Evolutionary conservation across 2,888 invertebrate genomes (phyloP).

Genomic region (Athalia cordata): DNA sequence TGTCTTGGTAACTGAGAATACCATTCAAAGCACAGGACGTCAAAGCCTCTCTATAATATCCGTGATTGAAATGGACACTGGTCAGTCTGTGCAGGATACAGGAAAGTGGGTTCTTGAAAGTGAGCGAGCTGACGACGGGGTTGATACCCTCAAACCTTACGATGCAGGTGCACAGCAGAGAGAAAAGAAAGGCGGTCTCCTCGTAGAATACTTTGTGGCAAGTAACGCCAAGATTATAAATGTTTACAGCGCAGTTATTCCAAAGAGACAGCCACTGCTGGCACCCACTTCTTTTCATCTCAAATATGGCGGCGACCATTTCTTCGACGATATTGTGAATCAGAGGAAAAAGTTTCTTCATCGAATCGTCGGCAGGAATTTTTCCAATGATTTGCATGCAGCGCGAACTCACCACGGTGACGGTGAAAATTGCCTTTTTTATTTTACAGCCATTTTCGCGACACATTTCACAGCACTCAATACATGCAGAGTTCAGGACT

Average conservation of each 20-base stretch:
- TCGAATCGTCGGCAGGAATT: constrained; percentile 46
- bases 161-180: constrained; percentile 56
- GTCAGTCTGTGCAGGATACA: constrained; percentile 57
- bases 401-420: constrained; percentile 49
- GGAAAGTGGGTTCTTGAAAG: constrained; percentile 47
- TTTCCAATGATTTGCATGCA: constrained; percentile 53
- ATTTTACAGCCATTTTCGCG: constrained; percentile 49
- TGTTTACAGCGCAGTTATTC: constrained; percentile 55
- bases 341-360: constrained; percentile 48
- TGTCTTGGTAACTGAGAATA: constrained; percentile 57
- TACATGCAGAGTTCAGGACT: constrained; percentile 47
- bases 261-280: constrained; percentile 59
- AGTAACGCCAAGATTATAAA: constrained; percentile 61
- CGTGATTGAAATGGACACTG: constrained; percentile 53
- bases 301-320: constrained; percentile 49
- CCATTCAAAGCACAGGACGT: constrained; percentile 60
- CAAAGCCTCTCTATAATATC: constrained; percentile 62
- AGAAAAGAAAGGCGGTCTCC: constrained; percentile 54
- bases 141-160: constrained; percentile 57
- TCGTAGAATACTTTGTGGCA: constrained; percentile 55
- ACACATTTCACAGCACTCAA: constrained; percentile 56
- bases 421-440: not conserved
- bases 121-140: constrained; percentile 25
- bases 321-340: constrained; percentile 52
- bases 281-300: constrained; percentile 57